Evolutionary conservation across 2,888 invertebrate species (phyloP).

Genomic region (Cataglyphis livida): DNA sequence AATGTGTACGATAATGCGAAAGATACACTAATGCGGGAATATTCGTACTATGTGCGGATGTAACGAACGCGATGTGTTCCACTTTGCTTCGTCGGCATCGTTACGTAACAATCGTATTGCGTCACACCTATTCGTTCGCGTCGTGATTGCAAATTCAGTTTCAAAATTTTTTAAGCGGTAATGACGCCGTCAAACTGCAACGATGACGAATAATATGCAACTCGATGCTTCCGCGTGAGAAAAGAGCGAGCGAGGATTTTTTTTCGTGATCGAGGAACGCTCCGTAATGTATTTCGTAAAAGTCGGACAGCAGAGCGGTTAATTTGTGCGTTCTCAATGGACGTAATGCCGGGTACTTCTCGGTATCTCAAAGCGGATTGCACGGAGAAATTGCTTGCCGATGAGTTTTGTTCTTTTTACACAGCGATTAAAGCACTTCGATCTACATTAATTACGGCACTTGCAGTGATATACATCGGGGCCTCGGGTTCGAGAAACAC

Average conservation of each 20-base stretch:
- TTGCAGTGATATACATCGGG: constrained; percentile 7
- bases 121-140: constrained; percentile 12
- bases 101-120: constrained; percentile 21
- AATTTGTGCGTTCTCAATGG: constrained; percentile 15
- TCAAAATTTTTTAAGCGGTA: constrained; percentile 11
- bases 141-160: constrained; percentile 27
- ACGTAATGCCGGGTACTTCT: not conserved
- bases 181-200: constrained; percentile 22
- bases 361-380: not conserved
- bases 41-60: constrained; percentile 47
- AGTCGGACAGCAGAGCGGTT: not conserved
- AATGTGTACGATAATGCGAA: constrained; percentile 21
- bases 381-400: not conserved
- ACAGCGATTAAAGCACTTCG: constrained; percentile 17
- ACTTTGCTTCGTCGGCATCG: constrained; percentile 38
- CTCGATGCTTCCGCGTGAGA: constrained; percentile 41
- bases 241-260: constrained; percentile 23
- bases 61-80: constrained; percentile 29
- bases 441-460: constrained; percentile 26
- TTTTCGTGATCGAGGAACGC: constrained; percentile 5
- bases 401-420: constrained; percentile 4
- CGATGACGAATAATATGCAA: constrained; percentile 52
- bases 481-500: not conserved
- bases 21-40: constrained; percentile 43
- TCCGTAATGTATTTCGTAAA: constrained; percentile 22